Conservation (phyloP, 2,113 vertebrate species). For the Hypanus sabinus region DNA sequence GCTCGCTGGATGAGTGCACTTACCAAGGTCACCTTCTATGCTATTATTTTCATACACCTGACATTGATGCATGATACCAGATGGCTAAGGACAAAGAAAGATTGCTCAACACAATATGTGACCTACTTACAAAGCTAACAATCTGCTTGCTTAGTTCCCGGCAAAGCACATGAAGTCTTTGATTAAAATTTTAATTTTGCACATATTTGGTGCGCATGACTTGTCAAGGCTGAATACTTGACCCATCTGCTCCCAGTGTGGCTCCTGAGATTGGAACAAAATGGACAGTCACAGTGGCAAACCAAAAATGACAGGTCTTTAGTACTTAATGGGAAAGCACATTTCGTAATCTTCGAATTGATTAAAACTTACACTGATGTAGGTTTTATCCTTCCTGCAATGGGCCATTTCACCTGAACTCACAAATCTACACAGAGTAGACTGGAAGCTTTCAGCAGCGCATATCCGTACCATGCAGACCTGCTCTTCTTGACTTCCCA, state of each 20-base stretch:
- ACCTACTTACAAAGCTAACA: slow-evolving; percentile 64
- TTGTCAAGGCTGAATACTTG: slow-evolving; percentile 36
- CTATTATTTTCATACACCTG: slow-evolving; percentile 58
- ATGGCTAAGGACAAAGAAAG: slow-evolving; percentile 67
- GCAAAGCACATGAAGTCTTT: slow-evolving; percentile 46
- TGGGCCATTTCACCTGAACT: background rate
- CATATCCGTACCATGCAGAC: background rate
- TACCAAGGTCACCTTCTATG: slow-evolving; percentile 59
- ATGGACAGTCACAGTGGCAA: background rate
- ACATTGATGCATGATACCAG: slow-evolving; percentile 70
- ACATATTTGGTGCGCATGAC: slow-evolving; percentile 43
- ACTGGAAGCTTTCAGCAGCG: background rate
- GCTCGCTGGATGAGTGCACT: slow-evolving; percentile 44
- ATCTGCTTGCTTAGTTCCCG: slow-evolving; percentile 55
- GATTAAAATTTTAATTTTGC: slow-evolving; percentile 55
- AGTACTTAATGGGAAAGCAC: slow-evolving; percentile 42
- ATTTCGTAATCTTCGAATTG: slow-evolving; percentile 35
- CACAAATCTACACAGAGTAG: background rate
- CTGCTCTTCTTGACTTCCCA: background rate
- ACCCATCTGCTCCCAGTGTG: slow-evolving; percentile 40
- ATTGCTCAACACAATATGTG: slow-evolving; percentile 53
- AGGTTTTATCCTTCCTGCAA: background rate
- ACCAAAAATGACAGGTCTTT: slow-evolving; percentile 40
- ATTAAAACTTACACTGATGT: slow-evolving; percentile 40
- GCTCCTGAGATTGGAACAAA: slow-evolving; percentile 33